Conservation (phyloP, 1,140 invertebrate genomes). For the Camponotus pennsylvanicus region DNA sequence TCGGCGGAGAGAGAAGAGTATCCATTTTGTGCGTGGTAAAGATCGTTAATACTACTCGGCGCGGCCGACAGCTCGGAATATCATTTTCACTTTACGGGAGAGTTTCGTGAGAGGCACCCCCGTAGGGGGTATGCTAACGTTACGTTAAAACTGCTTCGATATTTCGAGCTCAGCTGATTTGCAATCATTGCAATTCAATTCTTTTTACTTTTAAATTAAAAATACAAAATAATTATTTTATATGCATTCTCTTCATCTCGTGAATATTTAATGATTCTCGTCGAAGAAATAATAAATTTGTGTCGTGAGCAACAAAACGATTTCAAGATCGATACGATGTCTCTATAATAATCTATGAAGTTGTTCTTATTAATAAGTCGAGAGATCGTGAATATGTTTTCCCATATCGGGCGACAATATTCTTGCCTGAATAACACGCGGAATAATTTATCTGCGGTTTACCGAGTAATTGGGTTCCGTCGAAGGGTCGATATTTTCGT, state of each 20-base stretch:
- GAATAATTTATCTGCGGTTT: constrained; percentile 44
- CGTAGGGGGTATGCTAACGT: constrained; percentile 54
- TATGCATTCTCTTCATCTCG: not conserved
- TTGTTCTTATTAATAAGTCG: not conserved
- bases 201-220: constrained; percentile 31
- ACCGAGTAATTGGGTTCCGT: constrained; percentile 54
- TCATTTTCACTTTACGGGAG: constrained; percentile 63
- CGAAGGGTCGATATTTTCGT: constrained; percentile 1
- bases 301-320: not conserved
- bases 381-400: not conserved
- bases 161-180: constrained; percentile 39
- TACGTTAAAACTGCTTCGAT: constrained; percentile 48
- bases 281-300: constrained; percentile 28
- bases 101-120: constrained; percentile 52
- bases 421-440: constrained; percentile 2
- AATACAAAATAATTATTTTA: constrained; percentile 37
- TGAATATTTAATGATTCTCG: constrained; percentile 21
- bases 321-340: not conserved
- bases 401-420: constrained; percentile 22
- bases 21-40: constrained; percentile 46
- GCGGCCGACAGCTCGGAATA: constrained; percentile 55
- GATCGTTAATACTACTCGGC: constrained; percentile 73
- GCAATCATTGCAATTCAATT: constrained; percentile 45
- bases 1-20: constrained; percentile 63
- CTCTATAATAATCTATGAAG: not conserved